Evolutionary conservation across 2,797 vertebrate species (phyloP), one percentile per base, ranked within the genome.

Genomic region (Myotis vivesi): DNA sequence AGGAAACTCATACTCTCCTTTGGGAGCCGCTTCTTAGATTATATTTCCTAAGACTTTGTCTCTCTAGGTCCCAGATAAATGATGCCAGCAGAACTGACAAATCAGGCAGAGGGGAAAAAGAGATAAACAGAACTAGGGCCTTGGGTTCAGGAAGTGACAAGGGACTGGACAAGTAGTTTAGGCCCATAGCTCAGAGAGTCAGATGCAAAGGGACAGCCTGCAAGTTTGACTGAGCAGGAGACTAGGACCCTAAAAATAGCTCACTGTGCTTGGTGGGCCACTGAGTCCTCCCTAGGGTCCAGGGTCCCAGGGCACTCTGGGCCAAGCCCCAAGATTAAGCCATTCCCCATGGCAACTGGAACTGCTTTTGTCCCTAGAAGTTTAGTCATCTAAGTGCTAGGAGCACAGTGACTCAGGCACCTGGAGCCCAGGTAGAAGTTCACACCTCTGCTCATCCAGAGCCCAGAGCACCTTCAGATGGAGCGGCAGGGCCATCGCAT

Each of bases 61-160:
- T 94, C 69, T 51, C 30, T 25, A 13, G 49, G 13, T 84, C 41
- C 59, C 6, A 1, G 84, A 69, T 64, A 69, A 64, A 68, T 8
- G 5, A 71, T 59, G 62, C 46, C 77, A 94, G 89, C 80, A 64
- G 57, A 86, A 69, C 82, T 33, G 72, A 92, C 79, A 66, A 89
- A 82, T 59, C 66, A 72, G 38, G 75, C 86, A 92, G 46, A 77
- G 72, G 53, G 64, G 46, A 64, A 85, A 9, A 13, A 25, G 55
- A 19, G 64, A 51, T 79, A 81, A 89, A 49, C 49, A 91, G 76
- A 84, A 86, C 71, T 22, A 64, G 85, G 85, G 84, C 76, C 82
- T 44, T 57, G 83, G 82, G 81, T 59, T 64, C 66, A 69, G 57
- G 51, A 30, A 88, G 93, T 36, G 75, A 81, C 33, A n/a, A 62